Evolutionary conservation across 2,113 vertebrate genomes (phyloP), one percentile per base, ranked within the genome.

Genomic region (Cyanoramphus novaezelandiae): DNA sequence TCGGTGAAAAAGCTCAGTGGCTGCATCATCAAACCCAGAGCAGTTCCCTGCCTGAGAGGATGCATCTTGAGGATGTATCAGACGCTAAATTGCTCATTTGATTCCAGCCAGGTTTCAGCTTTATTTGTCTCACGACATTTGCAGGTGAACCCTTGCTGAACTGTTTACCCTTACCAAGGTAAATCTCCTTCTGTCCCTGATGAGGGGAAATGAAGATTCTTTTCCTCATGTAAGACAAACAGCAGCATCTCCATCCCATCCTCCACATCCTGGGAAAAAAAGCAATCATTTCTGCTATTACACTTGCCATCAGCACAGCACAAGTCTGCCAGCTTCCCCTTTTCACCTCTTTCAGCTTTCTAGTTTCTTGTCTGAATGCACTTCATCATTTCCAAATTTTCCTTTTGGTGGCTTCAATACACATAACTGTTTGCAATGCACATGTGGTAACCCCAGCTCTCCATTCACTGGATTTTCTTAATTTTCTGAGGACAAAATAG

Each of bases 321-420:
- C 52, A 90, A 93, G 75, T 49, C n/a, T 92, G 85, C 70, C 74
- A 86, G 16, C n/a, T 91, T 94, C 37, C 52, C 62, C 59, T 62
- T 96, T 97, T 95, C 88, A 97, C 92, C 90, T 97, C 82, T 95
- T 46, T 17, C 92, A 96, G 74, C 65, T 93, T 97, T 96, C 82
- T 84, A 60, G 60, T 92, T 97, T 96, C 69, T 94, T 96, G 81
- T 97, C 85, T 97, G 94, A 97, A 97, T 92, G 82, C 78, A 90
- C 68, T 94, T 98, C 95, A 97, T 96, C 52, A 94, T 97, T 97
- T 98, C 96, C 85, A 96, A 93, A 96, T 97, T 97, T 97, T 96
- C 91, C 72, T 97, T 97, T 95, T 91, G 72, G 47, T 1, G 2
- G 50, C 94, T 97, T 97, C 92, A 97, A 88, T 88, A 87, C 65